Percentiles rank a stretch among this genome's conserved stretches.
phyloP scores from a whole-genome alignment of 2,888 invertebrate genomes.

The Lamellibrachia columna region DNA sequence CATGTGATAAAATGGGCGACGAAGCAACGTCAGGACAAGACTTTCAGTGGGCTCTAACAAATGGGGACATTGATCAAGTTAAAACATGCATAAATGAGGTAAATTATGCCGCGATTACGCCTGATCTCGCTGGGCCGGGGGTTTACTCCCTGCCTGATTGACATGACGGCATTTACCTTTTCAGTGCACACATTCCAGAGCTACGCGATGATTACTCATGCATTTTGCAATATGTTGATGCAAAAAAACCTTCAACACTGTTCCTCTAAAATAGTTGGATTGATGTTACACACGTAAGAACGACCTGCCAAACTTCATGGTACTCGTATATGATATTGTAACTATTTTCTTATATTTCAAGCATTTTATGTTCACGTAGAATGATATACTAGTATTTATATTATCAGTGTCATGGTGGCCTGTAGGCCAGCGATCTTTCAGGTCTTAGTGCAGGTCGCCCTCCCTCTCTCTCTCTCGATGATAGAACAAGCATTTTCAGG shows the following conservation, averaged over 20 bases:
- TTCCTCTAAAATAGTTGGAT: background rate
- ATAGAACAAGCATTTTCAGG: background rate
- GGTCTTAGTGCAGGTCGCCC: no score
- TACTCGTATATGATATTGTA: no score
- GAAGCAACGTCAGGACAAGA: conserved; percentile 9
- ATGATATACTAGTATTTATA: no score
- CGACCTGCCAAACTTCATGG: background rate
- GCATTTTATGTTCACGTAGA: no score
- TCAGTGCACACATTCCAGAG: background rate
- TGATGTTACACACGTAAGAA: background rate
- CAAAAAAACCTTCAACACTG: background rate
- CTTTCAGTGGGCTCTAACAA: conserved; percentile 37
- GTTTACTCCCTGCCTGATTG: background rate
- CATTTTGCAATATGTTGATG: background rate
- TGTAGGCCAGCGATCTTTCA: no score
- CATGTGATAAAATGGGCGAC: background rate
- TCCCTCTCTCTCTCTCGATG: background rate
- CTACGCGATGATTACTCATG: background rate
- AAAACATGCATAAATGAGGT: conserved; percentile 34
- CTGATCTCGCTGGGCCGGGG: no score
- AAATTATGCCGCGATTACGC: background rate
- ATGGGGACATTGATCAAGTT: conserved; percentile 38
- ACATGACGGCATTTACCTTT: conserved; percentile 3
- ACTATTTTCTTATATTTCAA: no score
- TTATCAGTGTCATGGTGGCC: no score